Conservation (phyloP, 2,113 vertebrate species). For the human region DNA sequence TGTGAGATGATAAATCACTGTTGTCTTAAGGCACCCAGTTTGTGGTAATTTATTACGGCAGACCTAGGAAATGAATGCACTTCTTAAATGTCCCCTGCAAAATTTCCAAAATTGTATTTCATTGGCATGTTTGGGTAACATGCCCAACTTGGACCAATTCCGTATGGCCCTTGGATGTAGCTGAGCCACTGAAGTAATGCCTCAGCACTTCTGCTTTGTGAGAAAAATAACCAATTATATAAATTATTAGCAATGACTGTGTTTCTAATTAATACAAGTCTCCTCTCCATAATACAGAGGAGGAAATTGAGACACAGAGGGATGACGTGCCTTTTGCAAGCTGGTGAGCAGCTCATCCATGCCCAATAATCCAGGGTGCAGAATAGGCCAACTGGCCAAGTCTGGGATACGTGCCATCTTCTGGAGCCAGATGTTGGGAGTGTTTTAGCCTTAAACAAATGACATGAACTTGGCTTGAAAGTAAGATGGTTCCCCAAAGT, state of each 20-base stretch:
- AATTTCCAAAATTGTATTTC: not conserved
- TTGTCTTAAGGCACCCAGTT: too few species aligned
- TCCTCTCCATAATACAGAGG: too few species aligned
- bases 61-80: not conserved
- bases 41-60: not conserved
- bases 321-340: too few species aligned
- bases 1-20: not conserved
- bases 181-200: too few species aligned
- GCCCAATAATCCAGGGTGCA: not conserved
- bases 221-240: too few species aligned
- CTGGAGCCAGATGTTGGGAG: not conserved
- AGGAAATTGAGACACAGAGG: too few species aligned
- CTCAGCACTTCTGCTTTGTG: too few species aligned
- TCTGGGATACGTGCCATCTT: not conserved
- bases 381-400: not conserved
- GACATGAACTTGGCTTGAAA: not conserved
- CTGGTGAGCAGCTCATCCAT: too few species aligned
- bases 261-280: too few species aligned
- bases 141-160: not conserved
- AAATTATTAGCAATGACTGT: too few species aligned
- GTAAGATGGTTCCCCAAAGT: not conserved
- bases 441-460: not conserved
- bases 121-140: not conserved
- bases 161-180: too few species aligned
- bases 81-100: not conserved